Percentiles rank a stretch among this genome's conserved stretches.
Conservation (phyloP, 2,888 invertebrate genomes). For the Oxytorus armatus region DNA sequence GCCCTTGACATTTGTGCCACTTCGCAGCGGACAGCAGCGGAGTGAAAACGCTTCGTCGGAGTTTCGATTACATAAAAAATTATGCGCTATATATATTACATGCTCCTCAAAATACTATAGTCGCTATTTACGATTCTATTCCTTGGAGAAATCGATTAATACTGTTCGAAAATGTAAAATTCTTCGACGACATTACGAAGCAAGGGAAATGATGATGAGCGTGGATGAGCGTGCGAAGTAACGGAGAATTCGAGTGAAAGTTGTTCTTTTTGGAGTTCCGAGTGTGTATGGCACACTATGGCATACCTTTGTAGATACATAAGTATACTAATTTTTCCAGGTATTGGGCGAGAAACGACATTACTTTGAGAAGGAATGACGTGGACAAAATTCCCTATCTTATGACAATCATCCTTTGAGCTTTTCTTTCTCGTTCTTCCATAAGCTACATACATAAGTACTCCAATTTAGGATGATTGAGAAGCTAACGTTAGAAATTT, state of each 20-base stretch:
- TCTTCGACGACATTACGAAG: too few species aligned
- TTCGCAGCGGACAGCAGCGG: not conserved
- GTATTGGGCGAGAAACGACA: constrained; percentile 11
- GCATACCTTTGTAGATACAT: not conserved
- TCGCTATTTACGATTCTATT: constrained; percentile 6
- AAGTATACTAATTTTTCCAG: not conserved
- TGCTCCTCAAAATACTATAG: not conserved
- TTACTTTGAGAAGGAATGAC: not conserved
- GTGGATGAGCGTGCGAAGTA: too few species aligned
- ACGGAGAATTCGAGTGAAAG: constrained; percentile 4
- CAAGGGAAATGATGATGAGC: not conserved
- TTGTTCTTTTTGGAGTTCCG: constrained; percentile 1
- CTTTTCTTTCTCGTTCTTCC: not conserved
- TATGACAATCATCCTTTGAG: not conserved
- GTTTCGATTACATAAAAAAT: constrained; percentile 44
- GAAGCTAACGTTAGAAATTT: not conserved
- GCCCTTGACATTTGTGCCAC: constrained; percentile 39
- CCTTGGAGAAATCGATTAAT: constrained; percentile 11
- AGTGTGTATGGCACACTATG: too few species aligned
- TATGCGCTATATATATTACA: not conserved
- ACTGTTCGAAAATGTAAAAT: not conserved
- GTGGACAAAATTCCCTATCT: not conserved
- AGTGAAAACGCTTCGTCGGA: constrained; percentile 3
- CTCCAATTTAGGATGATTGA: not conserved
- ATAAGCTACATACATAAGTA: not conserved